Percentiles rank a stretch among this genome's conserved stretches.
These are phyloP conservation scores for Ardeotis arabs DNA, from an alignment of 2,113 vertebrate species.

Conservation along the genomic window DNA sequence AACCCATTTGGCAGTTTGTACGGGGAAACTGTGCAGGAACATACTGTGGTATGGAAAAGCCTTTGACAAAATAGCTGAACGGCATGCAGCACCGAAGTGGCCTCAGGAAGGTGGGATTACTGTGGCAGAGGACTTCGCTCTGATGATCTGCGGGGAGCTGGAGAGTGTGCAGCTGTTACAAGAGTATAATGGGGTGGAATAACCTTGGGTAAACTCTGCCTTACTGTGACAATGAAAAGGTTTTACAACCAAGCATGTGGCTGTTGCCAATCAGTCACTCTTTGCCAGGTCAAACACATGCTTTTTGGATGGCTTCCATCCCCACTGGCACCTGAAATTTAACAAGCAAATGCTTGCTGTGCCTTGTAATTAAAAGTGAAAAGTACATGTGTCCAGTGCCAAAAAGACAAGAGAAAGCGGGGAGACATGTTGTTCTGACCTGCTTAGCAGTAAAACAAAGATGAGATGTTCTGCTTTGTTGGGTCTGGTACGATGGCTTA, in stretches of 20 bases:
- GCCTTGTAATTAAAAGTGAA: slow-evolving; percentile 72
- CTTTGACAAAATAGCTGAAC: neutral
- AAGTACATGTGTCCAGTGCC: slow-evolving; percentile 63
- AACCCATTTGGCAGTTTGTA: neutral
- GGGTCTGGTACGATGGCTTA: neutral
- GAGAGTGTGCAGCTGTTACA: neutral
- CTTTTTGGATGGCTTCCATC: slow-evolving; percentile 65
- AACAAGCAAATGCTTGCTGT: slow-evolving; percentile 66
- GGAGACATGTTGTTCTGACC: slow-evolving; percentile 49
- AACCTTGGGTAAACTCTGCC: neutral
- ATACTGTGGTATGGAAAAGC: neutral
- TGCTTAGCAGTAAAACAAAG: slow-evolving; percentile 25
- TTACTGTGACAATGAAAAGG: slow-evolving; percentile 21
- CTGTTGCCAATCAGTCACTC: slow-evolving; percentile 36
- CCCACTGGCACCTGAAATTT: slow-evolving; percentile 60
- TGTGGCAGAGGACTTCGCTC: neutral
- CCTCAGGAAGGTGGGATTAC: neutral
- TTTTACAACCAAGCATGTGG: slow-evolving; percentile 15
- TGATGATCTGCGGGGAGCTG: neutral
- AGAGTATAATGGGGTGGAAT: neutral
- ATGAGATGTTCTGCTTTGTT: slow-evolving; percentile 19
- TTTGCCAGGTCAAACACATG: slow-evolving; percentile 62
- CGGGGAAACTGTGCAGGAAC: neutral
- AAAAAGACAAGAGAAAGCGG: slow-evolving; percentile 23
- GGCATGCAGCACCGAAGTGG: neutral